phyloP scores from a whole-genome alignment of 1,140 invertebrate genomes.

The Drosophila eugracilis region DNA sequence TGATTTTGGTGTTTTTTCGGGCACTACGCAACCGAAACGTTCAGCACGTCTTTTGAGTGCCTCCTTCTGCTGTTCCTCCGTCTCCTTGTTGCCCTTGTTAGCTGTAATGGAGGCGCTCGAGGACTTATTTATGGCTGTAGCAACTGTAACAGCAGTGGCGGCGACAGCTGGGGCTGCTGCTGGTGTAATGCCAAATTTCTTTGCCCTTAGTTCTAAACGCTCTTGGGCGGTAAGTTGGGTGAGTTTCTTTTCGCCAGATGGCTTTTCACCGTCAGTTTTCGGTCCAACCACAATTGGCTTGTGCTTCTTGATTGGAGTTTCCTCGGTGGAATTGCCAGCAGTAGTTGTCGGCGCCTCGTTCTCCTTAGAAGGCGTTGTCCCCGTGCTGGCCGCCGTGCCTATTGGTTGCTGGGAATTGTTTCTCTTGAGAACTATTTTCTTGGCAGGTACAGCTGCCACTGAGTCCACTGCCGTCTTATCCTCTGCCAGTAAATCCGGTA shows the following conservation, averaged over 20 bases:
- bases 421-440: slow-evolving; percentile 89
- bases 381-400: slow-evolving; percentile 22
- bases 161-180: neutral
- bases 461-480: slow-evolving; percentile 1
- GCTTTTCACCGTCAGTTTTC: slow-evolving; percentile 12
- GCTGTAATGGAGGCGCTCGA: slow-evolving; percentile 61
- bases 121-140: slow-evolving; percentile 86
- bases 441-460: slow-evolving; percentile 60
- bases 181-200: slow-evolving; percentile 89
- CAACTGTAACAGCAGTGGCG: slow-evolving; percentile 1
- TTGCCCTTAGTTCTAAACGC: slow-evolving; percentile 91
- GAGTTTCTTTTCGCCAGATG: slow-evolving; percentile 85
- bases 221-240: slow-evolving; percentile 88
- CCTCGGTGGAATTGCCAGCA: slow-evolving; percentile 10
- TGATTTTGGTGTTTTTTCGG: slow-evolving; percentile 88
- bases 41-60: slow-evolving; percentile 90
- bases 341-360: slow-evolving; percentile 47
- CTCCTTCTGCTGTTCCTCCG: slow-evolving; percentile 86
- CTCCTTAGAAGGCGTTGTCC: slow-evolving; percentile 51
- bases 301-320: slow-evolving; percentile 32
- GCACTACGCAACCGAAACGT: slow-evolving; percentile 90
- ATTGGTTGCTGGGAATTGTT: slow-evolving; percentile 79
- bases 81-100: slow-evolving; percentile 65
- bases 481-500: slow-evolving; percentile 45
- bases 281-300: slow-evolving; percentile 54